These are phyloP conservation scores for Muricea muricata DNA, from an alignment of 92 coral and sea anemone genomes.

Conservation along the genomic window DNA sequence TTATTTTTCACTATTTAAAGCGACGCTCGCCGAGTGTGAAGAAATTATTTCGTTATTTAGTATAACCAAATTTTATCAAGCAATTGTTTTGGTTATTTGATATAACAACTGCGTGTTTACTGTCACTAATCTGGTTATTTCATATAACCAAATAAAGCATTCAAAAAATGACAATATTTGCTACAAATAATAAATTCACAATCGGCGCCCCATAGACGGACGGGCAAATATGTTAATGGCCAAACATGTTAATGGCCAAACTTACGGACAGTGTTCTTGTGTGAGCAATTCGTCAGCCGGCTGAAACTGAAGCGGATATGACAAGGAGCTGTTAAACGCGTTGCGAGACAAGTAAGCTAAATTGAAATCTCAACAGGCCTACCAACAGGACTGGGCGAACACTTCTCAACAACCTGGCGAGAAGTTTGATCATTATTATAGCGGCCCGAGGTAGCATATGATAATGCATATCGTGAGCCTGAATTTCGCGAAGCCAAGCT, in stretches of 20 bases:
- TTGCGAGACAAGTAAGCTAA: not conserved
- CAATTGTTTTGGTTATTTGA: no score
- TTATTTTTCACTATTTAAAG: no score
- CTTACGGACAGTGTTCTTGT: conserved; percentile 14
- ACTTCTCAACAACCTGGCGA: not conserved
- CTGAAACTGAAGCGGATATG: not conserved
- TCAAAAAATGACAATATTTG: no score
- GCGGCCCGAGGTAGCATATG: conserved; percentile 10
- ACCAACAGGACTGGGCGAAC: not conserved
- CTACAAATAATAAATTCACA: no score
- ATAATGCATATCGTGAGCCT: conserved; percentile 18
- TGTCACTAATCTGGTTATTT: no score
- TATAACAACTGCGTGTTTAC: no score
- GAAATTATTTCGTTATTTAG: no score
- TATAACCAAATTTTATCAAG: no score
- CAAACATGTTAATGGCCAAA: not conserved
- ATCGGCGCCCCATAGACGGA: no score
- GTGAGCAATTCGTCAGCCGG: conserved; percentile 12
- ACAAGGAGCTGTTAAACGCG: not conserved
- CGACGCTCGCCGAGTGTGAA: no score
- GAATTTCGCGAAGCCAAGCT: conserved; percentile 7
- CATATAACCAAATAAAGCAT: no score
- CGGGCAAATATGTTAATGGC: not conserved
- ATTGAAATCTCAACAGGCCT: conserved; percentile 14
- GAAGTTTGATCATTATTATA: conserved; percentile 12